A percentile compares a stretch with the other conserved stretches of the same genome.
These are phyloP conservation scores for Leptothorax acervorum DNA, from an alignment of 2,888 invertebrate genomes.

Conservation along the genomic window DNA sequence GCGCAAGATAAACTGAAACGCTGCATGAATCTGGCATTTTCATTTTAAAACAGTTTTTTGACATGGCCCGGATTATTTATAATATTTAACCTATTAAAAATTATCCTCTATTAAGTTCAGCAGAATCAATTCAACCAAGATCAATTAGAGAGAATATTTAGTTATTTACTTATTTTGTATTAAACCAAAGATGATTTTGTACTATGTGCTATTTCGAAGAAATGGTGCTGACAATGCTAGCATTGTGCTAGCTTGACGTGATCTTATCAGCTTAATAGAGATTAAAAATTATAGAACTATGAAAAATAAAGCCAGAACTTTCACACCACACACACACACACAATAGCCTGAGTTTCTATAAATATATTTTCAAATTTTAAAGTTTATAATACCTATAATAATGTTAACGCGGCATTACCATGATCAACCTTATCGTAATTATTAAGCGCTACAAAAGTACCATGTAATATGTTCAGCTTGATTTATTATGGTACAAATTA, in stretches of 20 bases:
- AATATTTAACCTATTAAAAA: neutral
- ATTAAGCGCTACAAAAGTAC: neutral
- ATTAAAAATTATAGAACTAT: slow-evolving; percentile 5
- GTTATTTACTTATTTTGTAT: too few relatives aligned
- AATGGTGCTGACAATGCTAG: too few relatives aligned
- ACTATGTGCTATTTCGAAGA: too few relatives aligned
- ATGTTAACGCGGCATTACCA: neutral
- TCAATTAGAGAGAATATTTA: too few relatives aligned
- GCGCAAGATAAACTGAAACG: neutral
- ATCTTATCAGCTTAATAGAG: too few relatives aligned
- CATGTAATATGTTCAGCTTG: neutral
- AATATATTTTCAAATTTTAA: neutral
- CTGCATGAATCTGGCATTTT: neutral
- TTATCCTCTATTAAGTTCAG: neutral
- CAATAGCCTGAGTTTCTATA: neutral
- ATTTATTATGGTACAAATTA: neutral
- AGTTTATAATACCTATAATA: neutral
- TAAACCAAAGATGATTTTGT: too few relatives aligned
- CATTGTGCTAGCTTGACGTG: too few relatives aligned
- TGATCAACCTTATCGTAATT: neutral
- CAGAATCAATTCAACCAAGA: too few relatives aligned
- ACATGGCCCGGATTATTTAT: neutral
- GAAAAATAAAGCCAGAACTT: neutral
- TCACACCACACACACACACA: too few relatives aligned
- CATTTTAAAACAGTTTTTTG: neutral